These are phyloP conservation scores for Drosophila pallidifrons DNA, from an alignment of 1,140 invertebrate genomes.

Conservation along the genomic window DNA sequence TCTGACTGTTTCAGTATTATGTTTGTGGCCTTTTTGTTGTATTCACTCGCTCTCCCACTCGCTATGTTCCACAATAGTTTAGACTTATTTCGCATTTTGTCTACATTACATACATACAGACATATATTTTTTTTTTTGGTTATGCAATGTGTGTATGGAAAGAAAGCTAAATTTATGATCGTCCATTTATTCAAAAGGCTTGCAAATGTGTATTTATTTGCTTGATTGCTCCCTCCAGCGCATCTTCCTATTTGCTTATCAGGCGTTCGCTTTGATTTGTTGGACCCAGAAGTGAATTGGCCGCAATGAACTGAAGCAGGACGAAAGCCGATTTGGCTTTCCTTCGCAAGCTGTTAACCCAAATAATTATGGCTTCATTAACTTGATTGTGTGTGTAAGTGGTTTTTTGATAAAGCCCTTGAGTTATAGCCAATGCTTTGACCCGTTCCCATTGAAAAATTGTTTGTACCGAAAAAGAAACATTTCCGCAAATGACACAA, in stretches of 20 bases:
- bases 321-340: constrained; percentile 13
- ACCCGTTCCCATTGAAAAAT: constrained; percentile 14
- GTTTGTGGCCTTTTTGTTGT: too few species aligned
- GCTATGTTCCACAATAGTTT: not conserved
- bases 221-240: constrained; percentile 24
- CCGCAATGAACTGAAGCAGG: constrained; percentile 58
- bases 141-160: not conserved
- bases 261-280: constrained; percentile 75
- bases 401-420: constrained; percentile 80
- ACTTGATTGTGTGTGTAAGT: constrained; percentile 82
- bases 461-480: constrained; percentile 53
- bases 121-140: not conserved
- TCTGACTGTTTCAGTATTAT: too few species aligned
- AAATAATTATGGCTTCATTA: constrained; percentile 84
- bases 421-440: constrained; percentile 65
- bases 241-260: constrained; percentile 60
- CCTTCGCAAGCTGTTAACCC: constrained; percentile 79
- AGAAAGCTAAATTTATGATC: constrained; percentile 48
- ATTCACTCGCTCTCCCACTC: too few species aligned
- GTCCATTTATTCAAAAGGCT: constrained; percentile 78
- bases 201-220: constrained; percentile 67
- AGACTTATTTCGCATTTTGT: not conserved
- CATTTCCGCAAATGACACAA: constrained; percentile 68
- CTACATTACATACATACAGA: not conserved
- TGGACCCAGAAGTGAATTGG: constrained; percentile 58